A percentile compares a stretch with the other conserved stretches of the same genome.
Conservation (phyloP, 2,888 invertebrate genomes). For the Anthophora plumipes region DNA sequence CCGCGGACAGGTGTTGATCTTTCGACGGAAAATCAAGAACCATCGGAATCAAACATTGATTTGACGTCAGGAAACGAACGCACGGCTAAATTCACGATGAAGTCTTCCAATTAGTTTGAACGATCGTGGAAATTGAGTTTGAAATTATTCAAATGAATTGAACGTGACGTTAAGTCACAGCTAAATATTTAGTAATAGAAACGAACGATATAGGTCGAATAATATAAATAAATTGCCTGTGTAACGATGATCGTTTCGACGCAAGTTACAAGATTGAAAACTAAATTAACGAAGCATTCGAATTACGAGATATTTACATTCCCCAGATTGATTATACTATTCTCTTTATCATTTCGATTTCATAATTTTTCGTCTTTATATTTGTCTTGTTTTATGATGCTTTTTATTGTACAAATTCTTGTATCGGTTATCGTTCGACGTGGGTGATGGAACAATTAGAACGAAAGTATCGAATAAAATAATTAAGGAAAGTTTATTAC, state of each 20-base stretch:
- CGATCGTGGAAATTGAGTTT: neutral
- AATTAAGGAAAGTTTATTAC: constrained; percentile 59
- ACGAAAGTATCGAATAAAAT: constrained; percentile 32
- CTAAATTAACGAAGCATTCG: neutral
- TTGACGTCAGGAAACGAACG: neutral
- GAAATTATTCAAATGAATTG: constrained; percentile 6
- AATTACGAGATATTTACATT: neutral
- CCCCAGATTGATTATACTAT: constrained; percentile 2
- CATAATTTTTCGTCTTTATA: neutral
- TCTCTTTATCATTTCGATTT: neutral
- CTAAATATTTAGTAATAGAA: neutral
- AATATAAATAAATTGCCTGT: neutral
- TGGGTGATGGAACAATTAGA: constrained; percentile 21
- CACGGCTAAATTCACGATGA: neutral
- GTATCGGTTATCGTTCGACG: constrained; percentile 38
- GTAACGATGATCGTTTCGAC: neutral
- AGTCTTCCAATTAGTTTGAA: neutral
- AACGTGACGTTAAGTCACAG: neutral
- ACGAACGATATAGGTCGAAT: neutral
- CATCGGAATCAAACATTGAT: neutral
- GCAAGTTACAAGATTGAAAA: neutral
- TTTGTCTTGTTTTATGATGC: constrained; percentile 13
- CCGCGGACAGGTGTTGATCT: neutral
- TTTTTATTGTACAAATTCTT: constrained; percentile 25
- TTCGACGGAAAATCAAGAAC: neutral